Conservation (phyloP, 2,113 vertebrate genomes). For the Cercocebus atys region DNA sequence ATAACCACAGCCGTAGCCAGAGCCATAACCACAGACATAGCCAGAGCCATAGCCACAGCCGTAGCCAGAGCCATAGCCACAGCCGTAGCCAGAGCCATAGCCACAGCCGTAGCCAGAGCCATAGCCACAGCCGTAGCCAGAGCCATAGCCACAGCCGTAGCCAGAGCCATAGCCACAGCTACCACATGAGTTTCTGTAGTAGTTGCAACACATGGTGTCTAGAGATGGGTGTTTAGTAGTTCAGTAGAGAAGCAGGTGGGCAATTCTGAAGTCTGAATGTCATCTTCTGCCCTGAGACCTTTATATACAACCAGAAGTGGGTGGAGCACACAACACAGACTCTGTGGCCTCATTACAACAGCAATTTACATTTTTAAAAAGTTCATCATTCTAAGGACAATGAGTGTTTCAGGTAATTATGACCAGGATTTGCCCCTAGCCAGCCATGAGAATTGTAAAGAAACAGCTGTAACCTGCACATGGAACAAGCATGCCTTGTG, state of each 20-base stretch:
- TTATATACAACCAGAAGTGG: neutral
- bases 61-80: fast-evolving
- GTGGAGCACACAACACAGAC: neutral
- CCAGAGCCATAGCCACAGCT: neutral
- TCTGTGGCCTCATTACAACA: neutral
- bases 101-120: neutral
- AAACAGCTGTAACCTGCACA: neutral
- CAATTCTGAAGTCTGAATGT: neutral
- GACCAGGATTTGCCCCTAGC: neutral
- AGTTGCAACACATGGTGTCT: neutral
- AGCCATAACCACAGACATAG: neutral
- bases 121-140: neutral
- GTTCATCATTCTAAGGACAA: neutral
- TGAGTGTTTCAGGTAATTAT: neutral
- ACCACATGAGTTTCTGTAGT: neutral
- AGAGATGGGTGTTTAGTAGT: neutral
- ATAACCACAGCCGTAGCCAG: neutral
- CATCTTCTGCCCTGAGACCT: neutral
- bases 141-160: neutral
- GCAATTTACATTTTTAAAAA: constrained; percentile 15
- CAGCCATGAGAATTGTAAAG: neutral
- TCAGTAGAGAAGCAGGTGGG: neutral
- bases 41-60: neutral
- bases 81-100: neutral
- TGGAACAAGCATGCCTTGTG: neutral